Evolutionary conservation across 2,888 invertebrate species (phyloP), one percentile per base, ranked within the genome.

Genomic region (Andrena fulva): DNA sequence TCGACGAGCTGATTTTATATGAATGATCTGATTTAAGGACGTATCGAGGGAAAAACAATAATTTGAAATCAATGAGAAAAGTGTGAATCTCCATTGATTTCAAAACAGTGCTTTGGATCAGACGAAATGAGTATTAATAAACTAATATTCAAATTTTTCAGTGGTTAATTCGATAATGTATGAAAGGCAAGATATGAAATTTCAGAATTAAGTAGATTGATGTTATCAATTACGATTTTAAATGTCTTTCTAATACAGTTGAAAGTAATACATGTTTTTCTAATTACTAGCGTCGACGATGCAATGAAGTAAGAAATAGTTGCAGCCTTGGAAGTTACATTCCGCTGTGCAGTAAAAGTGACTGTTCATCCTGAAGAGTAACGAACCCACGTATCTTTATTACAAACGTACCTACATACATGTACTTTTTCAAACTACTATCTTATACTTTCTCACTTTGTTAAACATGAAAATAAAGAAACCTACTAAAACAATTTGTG

Each of bases 1-100:
- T 33, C 29, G 24, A 66, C 60, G 60, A 31, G 33, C 64, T 35
- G 8, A 29, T 27, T 35, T 64, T 75, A 50, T 16, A 52, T 5
- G 27, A 66, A 52, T 29, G 27, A 50, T 5, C 4, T 3, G 29
- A 16, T 50, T 66, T 29, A 35, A 20, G 4, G 20, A 27, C 16
- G 33, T 12, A 42, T 50, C 27, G 2, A 29, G 12, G 20, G 0
- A 56, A 56, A 66, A 72, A 72, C 6, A 31, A 16, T 12, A 33
- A 8, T 31, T 12, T 29, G 33, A 29, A 48, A 2, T 20, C 1
- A 66, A 16, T 29, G 29, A 2, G 27, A 16, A 3, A 33, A 33
- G 33, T 27, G n/a, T 33, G 8, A 5, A 27, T 20, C 35, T 12
- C 12, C 8, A n/a, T 35, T 4, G 1, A 59, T 29, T 48, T 66